Evolutionary conservation across 1,140 invertebrate species (phyloP).

Genomic region (Bombus consobrinus): DNA sequence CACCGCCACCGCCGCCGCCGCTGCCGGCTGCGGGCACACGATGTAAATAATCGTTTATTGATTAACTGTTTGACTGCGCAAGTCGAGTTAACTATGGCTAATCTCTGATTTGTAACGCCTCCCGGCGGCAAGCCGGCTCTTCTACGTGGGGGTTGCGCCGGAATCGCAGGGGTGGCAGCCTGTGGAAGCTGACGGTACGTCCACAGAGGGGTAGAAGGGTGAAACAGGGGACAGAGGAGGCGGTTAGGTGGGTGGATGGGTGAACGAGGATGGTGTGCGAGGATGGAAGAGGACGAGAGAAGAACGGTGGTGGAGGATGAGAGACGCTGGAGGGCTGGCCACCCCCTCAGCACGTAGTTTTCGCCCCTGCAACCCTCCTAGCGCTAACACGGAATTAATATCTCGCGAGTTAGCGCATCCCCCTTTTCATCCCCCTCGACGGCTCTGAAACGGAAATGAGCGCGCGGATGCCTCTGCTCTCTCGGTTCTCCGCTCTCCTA

Average conservation of each 20-base stretch:
- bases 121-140: constrained; percentile 44
- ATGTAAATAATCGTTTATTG: constrained; percentile 83
- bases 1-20: too few species aligned
- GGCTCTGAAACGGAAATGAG: constrained; percentile 81
- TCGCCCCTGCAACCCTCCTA: constrained; percentile 79
- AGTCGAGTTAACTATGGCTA: constrained; percentile 83
- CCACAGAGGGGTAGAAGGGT: constrained; percentile 13
- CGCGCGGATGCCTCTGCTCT: constrained; percentile 81
- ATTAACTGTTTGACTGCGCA: constrained; percentile 83
- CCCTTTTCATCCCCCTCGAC: constrained; percentile 71
- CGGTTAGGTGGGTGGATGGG: neutral
- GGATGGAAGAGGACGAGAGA: constrained; percentile 3
- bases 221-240: neutral
- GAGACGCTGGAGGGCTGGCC: constrained; percentile 52
- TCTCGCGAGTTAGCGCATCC: constrained; percentile 82
- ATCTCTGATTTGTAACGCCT: constrained; percentile 83
- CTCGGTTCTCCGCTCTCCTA: constrained; percentile 69
- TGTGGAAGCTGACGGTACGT: constrained; percentile 39
- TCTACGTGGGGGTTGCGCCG: constrained; percentile 54
- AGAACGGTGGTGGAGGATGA: constrained; percentile 16
- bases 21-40: constrained; percentile 61
- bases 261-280: constrained; percentile 9
- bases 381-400: constrained; percentile 83
- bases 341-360: constrained; percentile 79
- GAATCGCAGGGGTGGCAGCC: constrained; percentile 49